A percentile compares a stretch with the other conserved stretches of the same genome.
Evolutionary conservation across 2,113 vertebrate species (phyloP).

Genomic region (Cinclus mexicanus): DNA sequence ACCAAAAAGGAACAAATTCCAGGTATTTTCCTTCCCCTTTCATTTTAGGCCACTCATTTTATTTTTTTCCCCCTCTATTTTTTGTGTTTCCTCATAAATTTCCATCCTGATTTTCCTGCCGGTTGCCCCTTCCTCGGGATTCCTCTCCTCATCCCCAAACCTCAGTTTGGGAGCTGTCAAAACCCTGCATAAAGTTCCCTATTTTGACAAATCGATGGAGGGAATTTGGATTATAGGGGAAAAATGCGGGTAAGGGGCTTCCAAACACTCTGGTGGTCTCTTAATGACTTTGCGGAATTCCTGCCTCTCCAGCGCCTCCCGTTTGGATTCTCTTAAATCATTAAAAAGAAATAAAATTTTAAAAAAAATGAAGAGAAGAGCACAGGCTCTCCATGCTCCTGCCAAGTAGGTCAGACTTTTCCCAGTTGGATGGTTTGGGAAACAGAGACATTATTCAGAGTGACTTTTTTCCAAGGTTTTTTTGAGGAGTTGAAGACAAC

Average conservation of each 20-base stretch:
- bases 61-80: background rate
- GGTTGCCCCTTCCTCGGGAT: background rate
- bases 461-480: background rate
- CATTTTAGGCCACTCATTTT: background rate
- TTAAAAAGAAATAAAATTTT: background rate
- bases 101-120: background rate
- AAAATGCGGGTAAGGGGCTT: background rate
- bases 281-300: background rate
- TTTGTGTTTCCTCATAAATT: background rate
- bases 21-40: background rate
- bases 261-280: background rate
- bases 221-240: background rate
- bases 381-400: background rate
- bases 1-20: background rate
- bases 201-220: background rate
- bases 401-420: constrained; percentile 49
- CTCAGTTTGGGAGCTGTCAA: background rate
- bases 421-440: background rate
- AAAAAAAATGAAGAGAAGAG: background rate
- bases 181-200: accelerated
- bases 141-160: background rate
- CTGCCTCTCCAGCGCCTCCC: background rate
- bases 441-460: background rate
- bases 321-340: constrained; percentile 2
- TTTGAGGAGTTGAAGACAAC: background rate